Conservation (phyloP, 2,888 invertebrate species). For the Eilema caniola region DNA sequence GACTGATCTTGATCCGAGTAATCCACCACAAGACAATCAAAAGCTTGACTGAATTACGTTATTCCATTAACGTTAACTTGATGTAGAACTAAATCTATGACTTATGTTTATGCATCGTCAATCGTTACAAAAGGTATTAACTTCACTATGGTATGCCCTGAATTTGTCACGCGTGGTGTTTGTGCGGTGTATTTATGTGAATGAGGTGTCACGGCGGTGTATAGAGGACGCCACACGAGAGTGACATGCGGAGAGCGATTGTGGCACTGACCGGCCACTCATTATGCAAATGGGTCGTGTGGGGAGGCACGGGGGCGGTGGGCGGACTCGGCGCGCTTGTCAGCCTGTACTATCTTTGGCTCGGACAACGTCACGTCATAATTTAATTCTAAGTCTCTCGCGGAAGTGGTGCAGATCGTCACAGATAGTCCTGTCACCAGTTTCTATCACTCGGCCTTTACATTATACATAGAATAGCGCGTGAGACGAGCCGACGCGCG, state of each 20-base stretch:
- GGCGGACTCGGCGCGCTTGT: conserved; percentile 29
- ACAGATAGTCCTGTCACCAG: background rate
- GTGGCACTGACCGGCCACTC: conserved; percentile 53
- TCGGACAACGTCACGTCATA: conserved; percentile 28
- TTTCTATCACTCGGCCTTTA: conserved; percentile 18
- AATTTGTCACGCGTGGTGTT: background rate
- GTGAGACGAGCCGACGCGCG: conserved; percentile 22
- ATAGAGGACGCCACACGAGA: conserved; percentile 47
- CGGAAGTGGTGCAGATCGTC: background rate
- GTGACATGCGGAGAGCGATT: conserved; percentile 36
- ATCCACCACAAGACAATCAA: background rate
- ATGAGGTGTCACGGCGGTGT: background rate
- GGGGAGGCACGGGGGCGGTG: conserved; percentile 16
- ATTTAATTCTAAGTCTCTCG: conserved; percentile 22
- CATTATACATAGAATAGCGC: conserved; percentile 22
- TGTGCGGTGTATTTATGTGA: background rate
- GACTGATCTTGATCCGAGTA: background rate
- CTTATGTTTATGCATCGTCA: background rate
- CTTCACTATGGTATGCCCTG: background rate
- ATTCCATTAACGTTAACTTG: background rate
- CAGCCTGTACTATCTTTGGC: conserved; percentile 27
- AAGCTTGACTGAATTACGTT: background rate
- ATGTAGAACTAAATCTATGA: background rate
- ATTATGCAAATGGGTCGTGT: conserved; percentile 77
- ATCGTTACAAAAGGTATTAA: background rate